These are phyloP conservation scores for Hassar affinis DNA, from an alignment of 2,113 vertebrate species.

Conservation along the genomic window DNA sequence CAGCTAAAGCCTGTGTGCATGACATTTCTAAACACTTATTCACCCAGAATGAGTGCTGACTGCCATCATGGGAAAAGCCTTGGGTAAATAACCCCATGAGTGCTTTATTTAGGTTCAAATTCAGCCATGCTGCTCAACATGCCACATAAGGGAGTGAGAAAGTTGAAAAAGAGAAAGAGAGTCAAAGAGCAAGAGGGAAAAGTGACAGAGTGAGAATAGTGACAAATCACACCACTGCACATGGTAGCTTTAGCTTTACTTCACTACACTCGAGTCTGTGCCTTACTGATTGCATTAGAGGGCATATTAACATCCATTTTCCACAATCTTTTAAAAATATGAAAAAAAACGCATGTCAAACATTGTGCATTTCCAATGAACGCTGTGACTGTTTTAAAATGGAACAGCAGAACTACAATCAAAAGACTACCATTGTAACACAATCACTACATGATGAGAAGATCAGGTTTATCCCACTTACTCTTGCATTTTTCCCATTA, in stretches of 20 bases:
- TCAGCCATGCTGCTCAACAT: conserved; percentile 19
- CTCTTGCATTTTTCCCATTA: background rate
- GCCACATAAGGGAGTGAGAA: conserved; percentile 2
- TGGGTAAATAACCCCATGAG: conserved; percentile 35
- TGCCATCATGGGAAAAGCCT: conserved; percentile 37
- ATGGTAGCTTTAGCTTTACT: background rate
- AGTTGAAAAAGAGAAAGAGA: background rate
- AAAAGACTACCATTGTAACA: background rate
- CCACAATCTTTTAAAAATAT: too few relatives aligned
- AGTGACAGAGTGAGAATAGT: background rate
- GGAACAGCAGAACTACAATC: background rate
- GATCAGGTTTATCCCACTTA: background rate
- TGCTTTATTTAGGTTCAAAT: conserved; percentile 44
- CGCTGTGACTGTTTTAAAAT: background rate
- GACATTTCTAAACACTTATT: background rate
- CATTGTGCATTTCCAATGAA: background rate
- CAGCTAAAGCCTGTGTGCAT: background rate
- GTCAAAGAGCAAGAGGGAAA: background rate
- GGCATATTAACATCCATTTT: background rate
- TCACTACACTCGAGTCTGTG: background rate
- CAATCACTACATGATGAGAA: background rate
- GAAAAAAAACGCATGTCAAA: too few relatives aligned
- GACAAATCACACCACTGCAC: background rate
- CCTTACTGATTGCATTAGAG: background rate
- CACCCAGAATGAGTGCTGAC: background rate